Evolutionary conservation across 1,140 invertebrate species (phyloP).

Genomic region (Zaprionus ghesquierei): DNA sequence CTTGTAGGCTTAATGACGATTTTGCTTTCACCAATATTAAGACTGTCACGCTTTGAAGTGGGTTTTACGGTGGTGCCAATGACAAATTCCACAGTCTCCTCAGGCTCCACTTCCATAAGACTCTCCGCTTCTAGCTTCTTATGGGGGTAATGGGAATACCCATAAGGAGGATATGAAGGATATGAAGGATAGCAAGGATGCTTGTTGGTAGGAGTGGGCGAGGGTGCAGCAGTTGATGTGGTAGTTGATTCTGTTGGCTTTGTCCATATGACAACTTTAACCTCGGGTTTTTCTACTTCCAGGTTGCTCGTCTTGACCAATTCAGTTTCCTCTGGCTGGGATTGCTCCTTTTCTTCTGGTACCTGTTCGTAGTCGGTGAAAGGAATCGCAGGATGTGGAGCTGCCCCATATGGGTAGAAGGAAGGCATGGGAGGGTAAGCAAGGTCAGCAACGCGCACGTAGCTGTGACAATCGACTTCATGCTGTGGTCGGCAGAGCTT

Average conservation of each 20-base stretch:
- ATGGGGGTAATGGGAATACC: background rate
- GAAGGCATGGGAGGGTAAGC: slow-evolving; percentile 42
- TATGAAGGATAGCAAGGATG: slow-evolving; percentile 14
- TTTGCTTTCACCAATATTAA: background rate
- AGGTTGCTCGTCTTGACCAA: background rate
- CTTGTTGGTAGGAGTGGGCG: background rate
- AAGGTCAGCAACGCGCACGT: slow-evolving; percentile 20
- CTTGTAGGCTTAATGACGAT: background rate
- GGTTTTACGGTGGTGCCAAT: background rate
- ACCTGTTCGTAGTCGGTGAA: slow-evolving; percentile 36
- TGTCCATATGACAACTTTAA: slow-evolving; percentile 13
- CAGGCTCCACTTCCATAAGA: slow-evolving; percentile 1
- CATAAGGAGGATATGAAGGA: slow-evolving; percentile 14
- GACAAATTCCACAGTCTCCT: background rate
- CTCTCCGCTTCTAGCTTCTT: background rate
- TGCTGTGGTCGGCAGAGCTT: slow-evolving; percentile 53
- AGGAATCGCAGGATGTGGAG: background rate
- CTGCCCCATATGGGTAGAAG: slow-evolving; percentile 51
- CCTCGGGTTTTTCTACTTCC: background rate
- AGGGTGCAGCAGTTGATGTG: background rate
- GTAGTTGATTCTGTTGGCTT: background rate
- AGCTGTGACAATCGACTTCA: slow-evolving; percentile 49
- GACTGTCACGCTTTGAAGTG: background rate
- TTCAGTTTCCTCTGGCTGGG: background rate
- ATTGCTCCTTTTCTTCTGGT: background rate